Percentiles rank a stretch among this genome's conserved stretches.
Conservation (phyloP, 2,797 vertebrate species). For the Ptychobarbus kaznakovi region DNA sequence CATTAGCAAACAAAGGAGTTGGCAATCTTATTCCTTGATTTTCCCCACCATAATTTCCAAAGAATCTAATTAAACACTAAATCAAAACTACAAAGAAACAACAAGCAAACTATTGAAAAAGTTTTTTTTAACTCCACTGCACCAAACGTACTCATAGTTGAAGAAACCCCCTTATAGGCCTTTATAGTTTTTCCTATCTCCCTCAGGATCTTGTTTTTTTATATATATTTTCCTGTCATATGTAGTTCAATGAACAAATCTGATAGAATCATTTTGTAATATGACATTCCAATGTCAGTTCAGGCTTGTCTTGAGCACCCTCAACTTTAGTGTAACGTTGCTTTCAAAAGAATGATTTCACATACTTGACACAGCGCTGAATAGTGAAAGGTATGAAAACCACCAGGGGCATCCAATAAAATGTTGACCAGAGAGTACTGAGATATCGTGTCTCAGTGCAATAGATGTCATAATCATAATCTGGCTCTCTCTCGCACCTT, state of each 20-base stretch:
- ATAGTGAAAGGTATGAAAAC: neutral
- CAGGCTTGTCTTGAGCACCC: constrained; percentile 70
- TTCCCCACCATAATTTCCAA: neutral
- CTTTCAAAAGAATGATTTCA: constrained; percentile 39
- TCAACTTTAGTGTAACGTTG: constrained; percentile 39
- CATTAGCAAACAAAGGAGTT: neutral
- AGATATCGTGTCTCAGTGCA: neutral
- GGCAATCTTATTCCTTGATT: neutral
- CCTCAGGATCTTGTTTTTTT: neutral
- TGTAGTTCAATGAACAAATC: constrained; percentile 28
- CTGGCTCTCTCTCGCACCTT: constrained; percentile 22
- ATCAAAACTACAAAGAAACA: neutral
- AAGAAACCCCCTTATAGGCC: neutral
- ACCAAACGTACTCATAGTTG: neutral
- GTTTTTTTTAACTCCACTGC: neutral
- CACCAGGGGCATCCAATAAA: neutral
- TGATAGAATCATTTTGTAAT: constrained; percentile 64
- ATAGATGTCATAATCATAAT: neutral
- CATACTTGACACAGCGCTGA: constrained; percentile 23
- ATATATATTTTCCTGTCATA: neutral
- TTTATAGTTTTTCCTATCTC: neutral
- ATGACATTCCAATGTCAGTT: constrained; percentile 74
- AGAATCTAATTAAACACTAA: neutral
- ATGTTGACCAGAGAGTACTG: constrained; percentile 2
- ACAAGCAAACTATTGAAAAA: neutral